Evolutionary conservation across 1,140 invertebrate species (phyloP).

Genomic region (Lanistes nyassanus): DNA sequence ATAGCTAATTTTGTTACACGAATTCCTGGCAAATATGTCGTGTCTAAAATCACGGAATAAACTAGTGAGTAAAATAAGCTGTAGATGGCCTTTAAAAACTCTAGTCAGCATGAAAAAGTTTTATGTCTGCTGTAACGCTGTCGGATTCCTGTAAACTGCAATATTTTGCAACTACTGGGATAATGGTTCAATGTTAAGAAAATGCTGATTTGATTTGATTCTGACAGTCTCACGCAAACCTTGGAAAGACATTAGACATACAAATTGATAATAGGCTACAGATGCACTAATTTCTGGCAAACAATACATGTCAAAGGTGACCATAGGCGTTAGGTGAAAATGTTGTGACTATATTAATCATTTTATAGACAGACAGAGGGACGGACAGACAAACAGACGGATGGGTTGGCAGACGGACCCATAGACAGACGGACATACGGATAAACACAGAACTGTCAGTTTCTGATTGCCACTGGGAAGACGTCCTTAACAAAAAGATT

Average conservation of each 20-base stretch:
- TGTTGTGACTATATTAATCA: neutral
- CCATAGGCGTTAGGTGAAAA: neutral
- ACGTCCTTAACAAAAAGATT: neutral
- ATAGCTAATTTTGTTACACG: neutral
- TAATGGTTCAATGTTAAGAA: no score
- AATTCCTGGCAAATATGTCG: neutral
- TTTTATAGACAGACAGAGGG: constrained; percentile 2
- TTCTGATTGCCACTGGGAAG: no score
- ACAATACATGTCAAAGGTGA: neutral
- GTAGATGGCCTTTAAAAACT: no score
- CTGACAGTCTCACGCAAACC: neutral
- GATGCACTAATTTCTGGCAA: neutral
- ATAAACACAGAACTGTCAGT: neutral
- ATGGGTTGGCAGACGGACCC: neutral
- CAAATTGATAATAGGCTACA: neutral
- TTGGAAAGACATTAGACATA: neutral
- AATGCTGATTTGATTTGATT: neutral
- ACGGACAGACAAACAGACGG: constrained; percentile 1
- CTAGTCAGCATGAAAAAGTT: no score
- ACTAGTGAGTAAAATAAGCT: no score
- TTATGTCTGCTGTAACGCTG: no score
- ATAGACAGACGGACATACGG: constrained; percentile 9
- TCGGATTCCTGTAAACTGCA: no score
- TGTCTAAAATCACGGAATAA: no score
- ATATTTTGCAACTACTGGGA: no score